Base-by-base conservation (phyloP, 2,797 vertebrate species). In the Channa striata region DNA sequence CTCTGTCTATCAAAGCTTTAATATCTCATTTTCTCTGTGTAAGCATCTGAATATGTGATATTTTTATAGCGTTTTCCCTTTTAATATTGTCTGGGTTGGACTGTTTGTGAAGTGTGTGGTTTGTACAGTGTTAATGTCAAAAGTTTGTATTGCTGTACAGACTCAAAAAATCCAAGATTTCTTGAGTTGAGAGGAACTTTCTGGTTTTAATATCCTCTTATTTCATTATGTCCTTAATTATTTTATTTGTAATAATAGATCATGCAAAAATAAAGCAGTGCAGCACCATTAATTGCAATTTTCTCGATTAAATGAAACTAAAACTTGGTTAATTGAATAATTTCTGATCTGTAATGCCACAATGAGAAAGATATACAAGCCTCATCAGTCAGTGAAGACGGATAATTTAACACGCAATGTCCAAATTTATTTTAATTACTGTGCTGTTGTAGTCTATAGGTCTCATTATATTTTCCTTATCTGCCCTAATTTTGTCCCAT, bases 401-500 rank as follows among this genome's bases (percentile, higher is more conserved):
- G 48, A 11, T 65, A 44, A 78, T 77, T 77, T 77, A 12, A 49
- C 59, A 21, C 34, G 20, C 21, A 2, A 14, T 58, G 56, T 64
- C 33, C 66, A 43, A 19, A 23, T 37, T 57, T 77, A 46, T 57
- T 43, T 59, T 51, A n/a, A 33, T 62, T n/a, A 52, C 33, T 39
- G 9, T 33, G 40, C 51, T 59, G n/a, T 59, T 65, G 36, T 46
- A 63, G 56, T 40, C 48, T 59, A 25, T 68, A 76, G 51, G 65
- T 74, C 59, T 59, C 44, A 53, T 72, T 74, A 25, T 37, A 51
- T 20, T 57, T 65, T 10, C 6, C 36, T 54, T 75, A 77, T 65
- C 76, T 19, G 3, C 33, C 33, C 50, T 53, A 13, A 67, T 74
- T 83, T 72, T 52, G 16, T 67, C 59, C 67, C 66, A 80, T 74